phyloP scores from a whole-genome alignment of 2,888 invertebrate genomes.

The Reticulitermes lucifugus region DNA sequence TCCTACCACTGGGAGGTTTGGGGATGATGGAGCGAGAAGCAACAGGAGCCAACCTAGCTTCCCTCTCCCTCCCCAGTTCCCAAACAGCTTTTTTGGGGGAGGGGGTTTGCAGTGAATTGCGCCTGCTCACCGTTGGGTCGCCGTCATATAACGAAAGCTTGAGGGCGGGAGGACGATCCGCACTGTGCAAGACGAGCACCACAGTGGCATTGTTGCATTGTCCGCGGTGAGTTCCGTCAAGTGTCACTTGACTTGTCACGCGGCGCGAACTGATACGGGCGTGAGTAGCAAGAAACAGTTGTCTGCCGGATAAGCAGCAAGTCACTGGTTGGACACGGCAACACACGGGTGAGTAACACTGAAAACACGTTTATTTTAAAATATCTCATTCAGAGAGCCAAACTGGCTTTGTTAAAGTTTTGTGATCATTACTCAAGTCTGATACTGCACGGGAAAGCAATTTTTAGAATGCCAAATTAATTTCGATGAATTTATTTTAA shows the following conservation, averaged over 20 bases:
- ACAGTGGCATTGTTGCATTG: conserved; percentile 10
- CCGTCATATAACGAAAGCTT: not conserved
- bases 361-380: too few relatives aligned
- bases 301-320: too few relatives aligned
- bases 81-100: not conserved
- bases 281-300: too few relatives aligned
- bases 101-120: conserved; percentile 4
- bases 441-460: too few relatives aligned
- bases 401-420: too few relatives aligned
- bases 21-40: conserved; percentile 42
- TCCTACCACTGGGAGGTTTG: conserved; percentile 1
- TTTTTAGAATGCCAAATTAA: too few relatives aligned
- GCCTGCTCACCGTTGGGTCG: not conserved
- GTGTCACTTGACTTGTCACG: not conserved
- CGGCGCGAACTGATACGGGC: not conserved
- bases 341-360: too few relatives aligned
- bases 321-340: too few relatives aligned
- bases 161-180: conserved; percentile 1
- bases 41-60: conserved; percentile 28
- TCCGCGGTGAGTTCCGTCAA: not conserved
- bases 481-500: too few relatives aligned
- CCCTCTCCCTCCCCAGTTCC: not conserved
- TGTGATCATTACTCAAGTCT: too few relatives aligned
- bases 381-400: too few relatives aligned
- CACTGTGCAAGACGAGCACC: not conserved